Conservation (phyloP, 2,888 invertebrate species). For the Atrina japonica region DNA sequence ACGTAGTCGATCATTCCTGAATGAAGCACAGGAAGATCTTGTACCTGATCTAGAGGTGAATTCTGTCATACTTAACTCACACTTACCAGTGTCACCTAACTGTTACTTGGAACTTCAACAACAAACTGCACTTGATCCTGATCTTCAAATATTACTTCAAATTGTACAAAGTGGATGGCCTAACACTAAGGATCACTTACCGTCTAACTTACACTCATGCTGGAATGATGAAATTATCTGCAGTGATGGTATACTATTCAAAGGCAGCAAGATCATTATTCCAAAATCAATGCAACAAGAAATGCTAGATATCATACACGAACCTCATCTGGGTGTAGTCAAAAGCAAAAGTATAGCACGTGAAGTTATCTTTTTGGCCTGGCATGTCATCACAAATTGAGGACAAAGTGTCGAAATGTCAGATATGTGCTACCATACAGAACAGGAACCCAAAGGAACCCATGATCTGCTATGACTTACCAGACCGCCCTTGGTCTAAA, state of each 20-base stretch:
- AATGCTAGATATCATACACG: conserved; percentile 32
- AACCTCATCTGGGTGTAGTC: conserved; percentile 27
- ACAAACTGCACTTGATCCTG: conserved; percentile 5
- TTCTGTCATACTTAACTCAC: conserved; percentile 2
- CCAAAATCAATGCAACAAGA: conserved; percentile 17
- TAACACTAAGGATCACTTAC: neutral
- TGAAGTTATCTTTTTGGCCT: conserved; percentile 26
- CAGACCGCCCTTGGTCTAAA: conserved; percentile 33
- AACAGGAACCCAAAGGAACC: conserved; percentile 30
- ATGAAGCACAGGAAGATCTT: conserved; percentile 18
- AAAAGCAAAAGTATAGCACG: conserved; percentile 33
- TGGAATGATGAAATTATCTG: conserved; percentile 24
- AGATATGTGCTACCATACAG: conserved; percentile 16
- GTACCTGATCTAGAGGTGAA: conserved; percentile 19
- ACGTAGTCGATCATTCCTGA: conserved; percentile 10
- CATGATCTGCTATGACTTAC: too few species aligned
- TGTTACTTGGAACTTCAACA: conserved; percentile 9
- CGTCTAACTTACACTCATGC: conserved; percentile 3
- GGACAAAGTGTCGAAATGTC: conserved; percentile 26
- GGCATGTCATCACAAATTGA: conserved; percentile 31
- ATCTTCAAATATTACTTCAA: conserved; percentile 22
- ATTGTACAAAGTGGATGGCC: conserved; percentile 25
- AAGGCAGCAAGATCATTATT: conserved; percentile 25
- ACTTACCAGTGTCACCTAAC: conserved; percentile 26
- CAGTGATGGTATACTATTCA: conserved; percentile 30